Evolutionary conservation across 2,797 vertebrate genomes (phyloP).

Genomic region (Otus scops): DNA sequence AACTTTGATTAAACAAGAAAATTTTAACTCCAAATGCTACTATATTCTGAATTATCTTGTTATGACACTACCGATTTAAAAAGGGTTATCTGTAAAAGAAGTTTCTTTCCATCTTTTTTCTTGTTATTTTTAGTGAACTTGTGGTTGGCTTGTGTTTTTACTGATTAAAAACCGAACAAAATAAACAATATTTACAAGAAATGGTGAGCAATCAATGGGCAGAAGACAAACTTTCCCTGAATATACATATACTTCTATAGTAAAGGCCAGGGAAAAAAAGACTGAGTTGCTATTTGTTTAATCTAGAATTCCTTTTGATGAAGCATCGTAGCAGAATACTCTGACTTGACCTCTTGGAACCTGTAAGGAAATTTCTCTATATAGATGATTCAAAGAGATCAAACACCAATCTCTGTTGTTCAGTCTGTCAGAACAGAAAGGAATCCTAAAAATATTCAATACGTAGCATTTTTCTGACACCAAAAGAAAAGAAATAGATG

Average conservation of each 20-base stretch:
- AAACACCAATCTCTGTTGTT: background rate
- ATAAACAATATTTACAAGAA: background rate
- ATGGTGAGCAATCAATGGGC: background rate
- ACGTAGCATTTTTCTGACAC: background rate
- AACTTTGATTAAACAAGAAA: background rate
- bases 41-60: background rate
- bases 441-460: background rate
- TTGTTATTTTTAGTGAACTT: background rate
- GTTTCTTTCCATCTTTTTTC: background rate
- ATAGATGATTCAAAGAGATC: background rate
- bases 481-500: background rate
- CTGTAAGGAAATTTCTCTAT: background rate
- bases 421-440: background rate
- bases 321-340: background rate
- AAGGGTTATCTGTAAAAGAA: background rate
- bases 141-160: background rate
- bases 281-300: background rate
- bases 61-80: background rate
- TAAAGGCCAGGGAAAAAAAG: background rate
- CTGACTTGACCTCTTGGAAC: background rate
- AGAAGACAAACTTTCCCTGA: background rate
- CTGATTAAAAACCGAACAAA: background rate
- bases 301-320: slow-evolving; percentile 13
- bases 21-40: background rate
- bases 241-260: background rate